Conservation (phyloP, 2,888 invertebrate genomes). For the Agonopterix subpropinquella region DNA sequence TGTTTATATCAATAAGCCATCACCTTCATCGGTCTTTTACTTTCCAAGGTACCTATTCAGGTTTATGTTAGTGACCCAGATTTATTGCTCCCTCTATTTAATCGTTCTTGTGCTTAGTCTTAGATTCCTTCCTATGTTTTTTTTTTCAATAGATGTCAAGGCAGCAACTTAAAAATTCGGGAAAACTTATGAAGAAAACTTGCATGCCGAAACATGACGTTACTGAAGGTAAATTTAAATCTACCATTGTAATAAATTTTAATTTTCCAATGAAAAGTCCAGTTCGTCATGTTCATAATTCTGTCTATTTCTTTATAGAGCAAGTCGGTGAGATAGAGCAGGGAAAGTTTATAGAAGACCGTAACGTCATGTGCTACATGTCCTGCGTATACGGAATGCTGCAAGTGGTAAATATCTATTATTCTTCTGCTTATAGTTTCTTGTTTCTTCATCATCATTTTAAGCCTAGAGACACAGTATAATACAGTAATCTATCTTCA, state of each 20-base stretch:
- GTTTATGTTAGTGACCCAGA: too few species aligned
- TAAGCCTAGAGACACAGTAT: too few species aligned
- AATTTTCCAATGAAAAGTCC: background rate
- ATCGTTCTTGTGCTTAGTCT: too few species aligned
- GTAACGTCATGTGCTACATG: conserved; percentile 39
- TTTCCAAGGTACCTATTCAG: too few species aligned
- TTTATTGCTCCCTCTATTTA: too few species aligned
- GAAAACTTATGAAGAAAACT: conserved; percentile 77
- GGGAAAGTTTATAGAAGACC: conserved; percentile 37
- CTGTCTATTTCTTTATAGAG: conserved; percentile 16
- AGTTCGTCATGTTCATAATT: background rate
- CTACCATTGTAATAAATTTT: background rate
- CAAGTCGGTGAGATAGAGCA: conserved; percentile 34
- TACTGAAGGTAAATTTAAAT: conserved; percentile 59
- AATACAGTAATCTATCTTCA: too few species aligned
- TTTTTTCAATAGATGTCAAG: conserved; percentile 51
- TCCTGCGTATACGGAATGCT: conserved; percentile 33
- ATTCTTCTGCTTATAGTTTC: background rate
- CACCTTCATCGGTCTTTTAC: too few species aligned
- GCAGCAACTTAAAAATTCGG: conserved; percentile 78
- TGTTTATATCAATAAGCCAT: too few species aligned
- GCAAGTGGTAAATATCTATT: conserved; percentile 25
- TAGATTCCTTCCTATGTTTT: background rate
- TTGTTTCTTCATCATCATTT: background rate
- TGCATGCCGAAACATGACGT: conserved; percentile 79